Evolutionary conservation across 2,888 invertebrate species (phyloP), one percentile per base, ranked within the genome.

Genomic region (Clivina fossor): DNA sequence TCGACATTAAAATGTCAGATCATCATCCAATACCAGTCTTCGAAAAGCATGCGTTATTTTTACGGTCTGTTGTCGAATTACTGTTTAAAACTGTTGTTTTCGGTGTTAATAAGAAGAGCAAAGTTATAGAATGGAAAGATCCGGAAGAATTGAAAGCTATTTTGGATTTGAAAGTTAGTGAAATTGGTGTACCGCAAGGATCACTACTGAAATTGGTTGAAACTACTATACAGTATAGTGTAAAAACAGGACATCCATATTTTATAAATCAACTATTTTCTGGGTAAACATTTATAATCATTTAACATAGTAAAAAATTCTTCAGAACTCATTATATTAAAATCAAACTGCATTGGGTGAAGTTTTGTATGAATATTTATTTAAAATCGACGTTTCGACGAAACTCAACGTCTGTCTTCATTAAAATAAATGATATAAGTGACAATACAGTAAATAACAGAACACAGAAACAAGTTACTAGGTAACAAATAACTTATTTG

Each of bases 191-290:
- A 50, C 62, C 62, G 15, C 75, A 79, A 26, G 73, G 76, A 2
- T 67, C 71, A 37, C 64, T 81, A 11, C 58, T 81, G 49, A 64
- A 68, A 13, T 60, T 74, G 2, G 70, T 79, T 55, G 69, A 72
- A 54, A 72, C 76, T 56, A 74, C 79, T 19, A 74, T 80, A 28
- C 74, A 76, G 51, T 80, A 76, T 68, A 80, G 80, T 63, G 80
- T 80, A 5, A 80, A 80, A 67, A 80, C 79, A 8, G 80, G 78
- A 8, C 79, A 80, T 70, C 80, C 78, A 0, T 75, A 76, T 66
- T 80, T 81, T 64, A 73, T 79, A 59, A 80, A 80, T 67, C 80
- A 81, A 62, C 70, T 81, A 9, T 81, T 77, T 67, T 78, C 79
- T n/a, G 77, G 78, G 74, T 76, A 65, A 71, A 72, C 62, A 22